Evolutionary conservation across 2,888 invertebrate genomes (phyloP).

Genomic region (Nephrotoma appendiculata): DNA sequence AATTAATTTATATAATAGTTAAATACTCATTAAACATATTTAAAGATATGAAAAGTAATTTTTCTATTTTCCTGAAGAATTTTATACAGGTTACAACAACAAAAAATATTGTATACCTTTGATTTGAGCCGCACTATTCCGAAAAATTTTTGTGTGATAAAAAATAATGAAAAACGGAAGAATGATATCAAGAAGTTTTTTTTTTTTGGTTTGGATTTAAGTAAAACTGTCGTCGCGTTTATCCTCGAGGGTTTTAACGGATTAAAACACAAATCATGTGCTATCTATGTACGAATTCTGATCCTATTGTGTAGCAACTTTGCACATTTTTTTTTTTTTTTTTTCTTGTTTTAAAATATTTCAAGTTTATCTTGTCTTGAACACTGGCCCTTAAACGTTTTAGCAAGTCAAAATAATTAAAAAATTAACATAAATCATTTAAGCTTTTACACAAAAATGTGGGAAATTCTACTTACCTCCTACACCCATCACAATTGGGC

Average conservation of each 20-base stretch:
- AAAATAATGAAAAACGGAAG: neutral
- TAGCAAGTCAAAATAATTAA: too few species aligned
- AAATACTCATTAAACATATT: neutral
- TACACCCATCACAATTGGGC: constrained; percentile 94
- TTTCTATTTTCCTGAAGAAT: neutral
- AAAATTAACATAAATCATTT: too few species aligned
- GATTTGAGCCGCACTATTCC: neutral
- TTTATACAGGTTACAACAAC: neutral
- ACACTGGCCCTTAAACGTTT: neutral
- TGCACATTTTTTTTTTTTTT: neutral
- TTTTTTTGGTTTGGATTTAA: neutral
- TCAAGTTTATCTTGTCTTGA: neutral
- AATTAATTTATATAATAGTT: neutral
- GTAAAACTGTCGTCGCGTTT: neutral
- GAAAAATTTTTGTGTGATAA: neutral
- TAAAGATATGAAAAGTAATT: neutral
- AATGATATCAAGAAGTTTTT: neutral
- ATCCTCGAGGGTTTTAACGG: neutral
- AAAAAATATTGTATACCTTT: neutral
- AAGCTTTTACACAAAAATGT: neutral
- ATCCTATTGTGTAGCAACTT: neutral
- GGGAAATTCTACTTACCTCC: constrained; percentile 47
- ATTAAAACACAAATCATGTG: neutral
- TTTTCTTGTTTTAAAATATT: neutral
- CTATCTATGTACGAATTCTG: neutral